Evolutionary conservation across 2,113 vertebrate species (phyloP).

Genomic region (Arothron firmamentum): DNA sequence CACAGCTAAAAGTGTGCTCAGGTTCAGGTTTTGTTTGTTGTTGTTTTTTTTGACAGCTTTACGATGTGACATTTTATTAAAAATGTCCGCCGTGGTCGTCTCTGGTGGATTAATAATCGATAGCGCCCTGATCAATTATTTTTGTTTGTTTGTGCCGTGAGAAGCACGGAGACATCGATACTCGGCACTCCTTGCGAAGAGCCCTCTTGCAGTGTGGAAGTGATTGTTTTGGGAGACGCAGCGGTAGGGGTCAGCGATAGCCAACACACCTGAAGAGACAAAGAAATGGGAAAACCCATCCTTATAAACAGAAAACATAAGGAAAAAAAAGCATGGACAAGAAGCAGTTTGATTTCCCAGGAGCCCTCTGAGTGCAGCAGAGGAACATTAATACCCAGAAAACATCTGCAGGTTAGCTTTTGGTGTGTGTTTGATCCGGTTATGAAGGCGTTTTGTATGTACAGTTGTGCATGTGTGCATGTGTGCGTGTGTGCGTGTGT

Average conservation of each 20-base stretch:
- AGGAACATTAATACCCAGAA: slow-evolving; percentile 8
- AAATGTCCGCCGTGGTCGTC: slow-evolving; percentile 9
- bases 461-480: slow-evolving; percentile 17
- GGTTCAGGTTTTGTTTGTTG: not conserved
- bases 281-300: slow-evolving; percentile 7
- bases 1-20: slow-evolving; percentile 20
- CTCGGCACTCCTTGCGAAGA: no score
- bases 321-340: slow-evolving; percentile 10
- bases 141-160: not conserved
- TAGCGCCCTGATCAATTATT: slow-evolving; percentile 16
- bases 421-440: slow-evolving; percentile 13
- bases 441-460: slow-evolving; percentile 27
- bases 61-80: slow-evolving; percentile 21
- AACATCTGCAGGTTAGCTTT: slow-evolving; percentile 6
- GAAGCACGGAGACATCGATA: not conserved
- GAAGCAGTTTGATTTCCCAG: slow-evolving; percentile 21
- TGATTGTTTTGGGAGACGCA: not conserved
- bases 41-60: not conserved
- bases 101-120: slow-evolving; percentile 8
- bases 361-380: slow-evolving; percentile 6
- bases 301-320: slow-evolving; percentile 19
- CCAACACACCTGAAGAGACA: slow-evolving; percentile 1
- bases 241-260: not conserved
- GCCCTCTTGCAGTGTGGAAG: not conserved
- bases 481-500: slow-evolving; percentile 26